Evolutionary conservation across 2,888 invertebrate species (phyloP).

Genomic region (Cryptops parisi): DNA sequence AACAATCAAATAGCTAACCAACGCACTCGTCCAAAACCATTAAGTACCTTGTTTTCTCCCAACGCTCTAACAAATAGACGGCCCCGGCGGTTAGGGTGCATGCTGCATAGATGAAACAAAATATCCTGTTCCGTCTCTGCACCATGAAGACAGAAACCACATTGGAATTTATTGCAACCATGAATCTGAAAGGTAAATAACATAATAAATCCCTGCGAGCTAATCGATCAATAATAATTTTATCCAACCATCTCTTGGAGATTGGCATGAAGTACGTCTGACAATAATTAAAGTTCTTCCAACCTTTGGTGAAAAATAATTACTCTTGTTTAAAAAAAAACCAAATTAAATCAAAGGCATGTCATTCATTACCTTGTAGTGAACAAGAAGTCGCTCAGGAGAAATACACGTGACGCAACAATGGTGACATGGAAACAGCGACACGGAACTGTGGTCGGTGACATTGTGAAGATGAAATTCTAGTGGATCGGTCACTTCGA

Average conservation of each 20-base stretch:
- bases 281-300: too few species aligned
- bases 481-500: conserved; percentile 9
- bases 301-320: too few species aligned
- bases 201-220: too few species aligned
- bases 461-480: conserved; percentile 8
- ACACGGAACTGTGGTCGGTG: background rate
- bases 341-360: background rate
- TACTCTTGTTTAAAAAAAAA: background rate
- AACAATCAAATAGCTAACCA: too few species aligned
- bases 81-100: conserved; percentile 24
- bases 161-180: conserved; percentile 34
- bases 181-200: conserved; percentile 14
- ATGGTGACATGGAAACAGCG: conserved; percentile 9
- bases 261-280: too few species aligned
- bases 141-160: conserved; percentile 38
- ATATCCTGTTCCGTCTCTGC: conserved; percentile 31
- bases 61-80: conserved; percentile 12
- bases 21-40: too few species aligned
- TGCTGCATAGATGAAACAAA: conserved; percentile 34
- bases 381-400: conserved; percentile 1
- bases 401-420: background rate
- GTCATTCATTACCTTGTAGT: conserved; percentile 6
- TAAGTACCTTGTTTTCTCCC: background rate
- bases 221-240: too few species aligned
- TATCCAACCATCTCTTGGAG: too few species aligned